Conservation (phyloP, 2,888 invertebrate genomes). For the Agrilus cyanescens region DNA sequence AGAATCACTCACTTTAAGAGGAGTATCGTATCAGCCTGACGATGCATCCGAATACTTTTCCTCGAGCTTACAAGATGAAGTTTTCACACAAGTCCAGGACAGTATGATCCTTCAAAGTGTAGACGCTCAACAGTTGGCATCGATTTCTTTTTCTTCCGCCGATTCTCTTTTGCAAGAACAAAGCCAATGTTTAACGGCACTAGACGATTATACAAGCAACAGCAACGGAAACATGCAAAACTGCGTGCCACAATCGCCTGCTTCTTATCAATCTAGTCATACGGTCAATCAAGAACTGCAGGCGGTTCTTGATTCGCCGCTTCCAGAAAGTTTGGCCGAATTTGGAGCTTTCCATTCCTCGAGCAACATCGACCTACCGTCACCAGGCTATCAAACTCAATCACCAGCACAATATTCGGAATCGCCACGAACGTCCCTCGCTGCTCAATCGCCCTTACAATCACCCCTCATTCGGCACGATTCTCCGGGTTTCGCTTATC, state of each 20-base stretch:
- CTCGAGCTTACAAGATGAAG: conserved; percentile 61
- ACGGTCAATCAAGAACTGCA: conserved; percentile 61
- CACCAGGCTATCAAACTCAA: conserved; percentile 34
- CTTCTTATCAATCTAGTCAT: conserved; percentile 32
- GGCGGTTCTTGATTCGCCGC: conserved; percentile 63
- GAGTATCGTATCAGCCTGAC: conserved; percentile 50
- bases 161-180: conserved; percentile 47
- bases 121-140: conserved; percentile 46
- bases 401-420: conserved; percentile 32
- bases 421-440: conserved; percentile 36
- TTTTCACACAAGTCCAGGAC: conserved; percentile 61
- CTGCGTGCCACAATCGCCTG: conserved; percentile 38
- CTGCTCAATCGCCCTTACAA: conserved; percentile 49
- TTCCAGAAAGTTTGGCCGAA: conserved; percentile 70
- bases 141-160: conserved; percentile 33
- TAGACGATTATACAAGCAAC: conserved; percentile 48
- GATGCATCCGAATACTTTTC: conserved; percentile 47
- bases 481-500: conserved; percentile 71
- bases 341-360: conserved; percentile 66
- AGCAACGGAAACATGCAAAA: conserved; percentile 39
- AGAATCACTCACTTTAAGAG: conserved; percentile 47
- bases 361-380: conserved; percentile 34
- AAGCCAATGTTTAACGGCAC: conserved; percentile 47
- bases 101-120: conserved; percentile 56
- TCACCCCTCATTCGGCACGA: conserved; percentile 50